phyloP scores from a whole-genome alignment of 2,888 invertebrate genomes.

The Salpingus planirostris region DNA sequence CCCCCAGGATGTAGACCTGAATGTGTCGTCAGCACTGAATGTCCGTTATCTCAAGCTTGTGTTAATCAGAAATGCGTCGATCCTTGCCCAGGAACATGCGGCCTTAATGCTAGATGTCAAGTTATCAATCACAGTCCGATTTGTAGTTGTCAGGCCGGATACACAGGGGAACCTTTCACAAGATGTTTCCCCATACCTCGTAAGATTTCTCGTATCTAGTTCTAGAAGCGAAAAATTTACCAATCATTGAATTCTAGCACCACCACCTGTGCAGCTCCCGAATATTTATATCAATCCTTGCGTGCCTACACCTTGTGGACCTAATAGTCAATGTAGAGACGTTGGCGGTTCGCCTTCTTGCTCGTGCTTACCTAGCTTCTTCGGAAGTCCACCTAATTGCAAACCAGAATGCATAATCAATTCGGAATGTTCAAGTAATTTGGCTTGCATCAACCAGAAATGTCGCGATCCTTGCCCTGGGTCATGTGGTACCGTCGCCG shows the following conservation, averaged over 20 bases:
- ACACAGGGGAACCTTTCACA: conserved; percentile 66
- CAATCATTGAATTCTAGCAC: conserved; percentile 10
- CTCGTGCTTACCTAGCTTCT: conserved; percentile 53
- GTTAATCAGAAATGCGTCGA: conserved; percentile 36
- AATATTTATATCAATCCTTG: conserved; percentile 60
- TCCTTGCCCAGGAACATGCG: conserved; percentile 48
- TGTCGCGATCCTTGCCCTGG: conserved; percentile 73
- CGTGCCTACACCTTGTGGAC: conserved; percentile 67
- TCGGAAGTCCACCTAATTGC: conserved; percentile 63
- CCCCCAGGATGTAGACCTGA: conserved; percentile 54
- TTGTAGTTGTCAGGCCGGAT: conserved; percentile 47
- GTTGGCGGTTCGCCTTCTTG: conserved; percentile 54
- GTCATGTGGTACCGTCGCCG: conserved; percentile 64
- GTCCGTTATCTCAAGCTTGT: conserved; percentile 41
- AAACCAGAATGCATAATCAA: conserved; percentile 59
- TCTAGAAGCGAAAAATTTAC: conserved; percentile 14
- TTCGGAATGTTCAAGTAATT: conserved; percentile 61
- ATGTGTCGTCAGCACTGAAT: conserved; percentile 48
- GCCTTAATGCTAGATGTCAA: conserved; percentile 43
- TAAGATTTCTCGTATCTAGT: too few relatives aligned
- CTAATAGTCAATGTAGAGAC: conserved; percentile 58
- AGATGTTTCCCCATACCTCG: conserved; percentile 51
- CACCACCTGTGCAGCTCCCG: conserved; percentile 40
- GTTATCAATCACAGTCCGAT: conserved; percentile 62
- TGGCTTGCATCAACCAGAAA: conserved; percentile 67